phyloP scores from a whole-genome alignment of 2,113 vertebrate genomes.

The Tetrao urogallus region DNA sequence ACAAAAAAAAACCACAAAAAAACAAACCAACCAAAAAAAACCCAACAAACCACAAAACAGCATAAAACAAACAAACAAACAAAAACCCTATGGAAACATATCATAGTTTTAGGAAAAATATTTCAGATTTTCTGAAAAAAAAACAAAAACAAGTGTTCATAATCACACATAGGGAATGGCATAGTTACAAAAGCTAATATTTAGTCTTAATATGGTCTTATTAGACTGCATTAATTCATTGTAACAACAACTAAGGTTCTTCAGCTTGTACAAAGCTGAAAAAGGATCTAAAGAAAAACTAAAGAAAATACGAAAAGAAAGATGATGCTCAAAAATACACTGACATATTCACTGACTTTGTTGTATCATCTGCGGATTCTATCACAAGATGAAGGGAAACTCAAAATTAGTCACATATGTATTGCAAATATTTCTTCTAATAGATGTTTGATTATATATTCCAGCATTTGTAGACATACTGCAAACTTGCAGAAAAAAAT shows the following conservation, averaged over 20 bases:
- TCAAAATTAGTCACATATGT: not conserved
- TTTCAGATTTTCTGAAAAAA: conserved; percentile 7
- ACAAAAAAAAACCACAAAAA: no score
- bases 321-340: not conserved
- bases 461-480: not conserved
- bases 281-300: not conserved
- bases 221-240: not conserved
- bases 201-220: not conserved
- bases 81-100: not conserved
- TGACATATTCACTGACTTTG: not conserved
- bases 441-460: not conserved
- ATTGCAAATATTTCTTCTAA: not conserved
- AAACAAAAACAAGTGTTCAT: not conserved
- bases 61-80: not conserved
- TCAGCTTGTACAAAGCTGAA: not conserved
- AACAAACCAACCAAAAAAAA: no score
- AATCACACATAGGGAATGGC: not conserved
- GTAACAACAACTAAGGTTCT: not conserved
- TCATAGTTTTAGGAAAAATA: not conserved
- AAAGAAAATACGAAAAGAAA: not conserved
- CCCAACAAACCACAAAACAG: no score
- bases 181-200: conserved; percentile 10
- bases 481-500: not conserved
- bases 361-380: not conserved
- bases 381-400: conserved; percentile 11